Conservation (phyloP, 2,113 vertebrate genomes). For the Psittacula cyanocephala region DNA sequence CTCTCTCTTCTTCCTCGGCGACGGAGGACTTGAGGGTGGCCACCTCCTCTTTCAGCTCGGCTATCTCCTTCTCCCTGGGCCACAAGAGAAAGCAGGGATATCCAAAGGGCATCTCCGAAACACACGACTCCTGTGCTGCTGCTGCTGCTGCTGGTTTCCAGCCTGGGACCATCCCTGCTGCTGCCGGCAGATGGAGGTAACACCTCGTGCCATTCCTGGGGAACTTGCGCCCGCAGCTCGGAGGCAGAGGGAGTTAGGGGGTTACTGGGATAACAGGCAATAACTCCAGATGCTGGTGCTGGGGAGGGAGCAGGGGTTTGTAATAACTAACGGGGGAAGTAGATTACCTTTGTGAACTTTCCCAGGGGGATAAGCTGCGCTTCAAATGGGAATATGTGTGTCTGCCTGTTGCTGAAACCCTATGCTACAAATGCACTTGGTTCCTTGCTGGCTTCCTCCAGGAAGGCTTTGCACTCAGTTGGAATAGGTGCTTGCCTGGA, state of each 20-base stretch:
- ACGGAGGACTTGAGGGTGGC: constrained; percentile 71
- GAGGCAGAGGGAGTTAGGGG: not conserved
- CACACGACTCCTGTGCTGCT: accelerated
- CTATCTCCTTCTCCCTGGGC: constrained; percentile 79
- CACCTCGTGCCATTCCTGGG: not conserved
- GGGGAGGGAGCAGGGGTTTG: not conserved
- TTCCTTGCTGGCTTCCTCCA: not conserved
- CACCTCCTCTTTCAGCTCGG: constrained; percentile 75
- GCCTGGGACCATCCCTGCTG: not conserved
- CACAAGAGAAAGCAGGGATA: not conserved
- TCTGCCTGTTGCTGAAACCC: not conserved
- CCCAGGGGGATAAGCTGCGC: not conserved
- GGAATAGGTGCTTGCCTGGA: not conserved
- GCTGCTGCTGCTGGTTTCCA: not conserved
- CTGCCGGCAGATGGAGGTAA: constrained; percentile 37
- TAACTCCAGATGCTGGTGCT: not conserved
- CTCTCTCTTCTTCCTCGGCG: constrained; percentile 73
- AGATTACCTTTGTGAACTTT: not conserved
- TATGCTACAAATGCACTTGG: too few species aligned
- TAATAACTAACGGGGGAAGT: not conserved
- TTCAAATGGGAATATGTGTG: not conserved
- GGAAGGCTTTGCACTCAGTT: not conserved
- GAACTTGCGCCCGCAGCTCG: not conserved
- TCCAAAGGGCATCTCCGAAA: not conserved
- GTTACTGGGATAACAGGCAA: not conserved